Percentiles rank a stretch among this genome's conserved stretches.
Conservation (phyloP, 2,113 vertebrate genomes). For the Gallinago jamesoni region DNA sequence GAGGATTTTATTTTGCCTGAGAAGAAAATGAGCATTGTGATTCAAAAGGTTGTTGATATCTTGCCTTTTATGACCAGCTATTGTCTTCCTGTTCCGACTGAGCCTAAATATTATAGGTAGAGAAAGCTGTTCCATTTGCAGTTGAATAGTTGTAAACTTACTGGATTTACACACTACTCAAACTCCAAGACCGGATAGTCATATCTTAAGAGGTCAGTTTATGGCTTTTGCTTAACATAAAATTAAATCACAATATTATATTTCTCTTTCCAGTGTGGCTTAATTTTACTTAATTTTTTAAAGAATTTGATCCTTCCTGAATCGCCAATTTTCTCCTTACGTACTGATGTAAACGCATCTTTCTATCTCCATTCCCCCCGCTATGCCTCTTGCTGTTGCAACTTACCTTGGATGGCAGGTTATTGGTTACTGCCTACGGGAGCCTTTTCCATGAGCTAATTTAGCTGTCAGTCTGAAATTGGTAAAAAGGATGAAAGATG, state of each 20-base stretch:
- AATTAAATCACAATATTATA: slow-evolving; percentile 23
- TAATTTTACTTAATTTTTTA: not conserved
- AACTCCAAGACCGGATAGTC: not conserved
- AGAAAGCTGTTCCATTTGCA: not conserved
- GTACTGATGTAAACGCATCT: slow-evolving; percentile 35
- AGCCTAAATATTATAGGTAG: not conserved
- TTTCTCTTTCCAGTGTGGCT: not conserved
- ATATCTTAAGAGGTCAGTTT: not conserved
- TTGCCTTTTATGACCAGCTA: slow-evolving; percentile 2
- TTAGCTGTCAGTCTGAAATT: slow-evolving; percentile 76
- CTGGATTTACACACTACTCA: not conserved
- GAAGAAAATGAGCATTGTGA: slow-evolving; percentile 20
- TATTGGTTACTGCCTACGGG: slow-evolving; percentile 66
- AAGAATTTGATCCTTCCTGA: not conserved
- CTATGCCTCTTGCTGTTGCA: slow-evolving; percentile 27
- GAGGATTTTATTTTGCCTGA: slow-evolving; percentile 48
- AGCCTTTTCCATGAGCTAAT: slow-evolving; percentile 71
- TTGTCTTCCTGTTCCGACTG: not conserved
- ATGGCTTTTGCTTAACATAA: not conserved
- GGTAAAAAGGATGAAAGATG: slow-evolving; percentile 69
- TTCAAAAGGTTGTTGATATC: slow-evolving; percentile 14
- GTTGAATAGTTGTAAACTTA: not conserved
- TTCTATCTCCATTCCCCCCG: slow-evolving; percentile 9
- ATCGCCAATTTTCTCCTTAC: not conserved
- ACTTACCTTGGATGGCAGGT: slow-evolving; percentile 67